Evolutionary conservation across 2,113 vertebrate genomes (phyloP).

Genomic region (Progne subis): DNA sequence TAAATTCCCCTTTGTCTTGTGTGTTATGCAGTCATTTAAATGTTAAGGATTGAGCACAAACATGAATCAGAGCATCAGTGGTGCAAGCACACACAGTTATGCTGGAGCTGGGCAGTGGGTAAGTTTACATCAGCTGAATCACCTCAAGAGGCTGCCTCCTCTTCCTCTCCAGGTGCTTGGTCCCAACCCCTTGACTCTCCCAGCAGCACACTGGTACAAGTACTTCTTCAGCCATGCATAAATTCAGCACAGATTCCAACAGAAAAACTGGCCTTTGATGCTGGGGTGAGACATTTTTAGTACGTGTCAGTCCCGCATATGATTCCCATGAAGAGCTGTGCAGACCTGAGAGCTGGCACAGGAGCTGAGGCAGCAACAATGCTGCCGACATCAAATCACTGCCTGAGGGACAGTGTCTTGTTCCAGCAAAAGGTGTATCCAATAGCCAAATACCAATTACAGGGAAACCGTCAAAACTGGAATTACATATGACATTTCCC

Average conservation of each 20-base stretch:
- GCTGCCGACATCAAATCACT: not conserved
- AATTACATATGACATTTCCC: not conserved
- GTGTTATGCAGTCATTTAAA: not conserved
- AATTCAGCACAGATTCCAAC: not conserved
- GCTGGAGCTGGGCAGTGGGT: not conserved
- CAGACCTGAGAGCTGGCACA: fast-evolving
- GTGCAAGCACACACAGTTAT: not conserved
- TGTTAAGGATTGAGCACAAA: not conserved
- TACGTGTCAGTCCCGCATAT: not conserved
- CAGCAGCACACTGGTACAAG: not conserved
- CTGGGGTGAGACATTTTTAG: not conserved
- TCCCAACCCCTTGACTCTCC: not conserved
- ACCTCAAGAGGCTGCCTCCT: not conserved
- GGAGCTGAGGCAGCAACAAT: not conserved
- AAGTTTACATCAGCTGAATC: not conserved
- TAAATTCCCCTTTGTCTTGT: not conserved
- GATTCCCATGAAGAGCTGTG: not conserved
- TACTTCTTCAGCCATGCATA: not conserved
- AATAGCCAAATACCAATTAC: not conserved
- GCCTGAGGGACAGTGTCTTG: not conserved
- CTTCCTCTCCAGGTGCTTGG: not conserved
- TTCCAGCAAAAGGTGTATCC: not conserved
- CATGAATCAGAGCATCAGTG: not conserved
- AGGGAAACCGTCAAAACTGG: slow-evolving; percentile 24
- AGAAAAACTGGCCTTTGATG: not conserved